A percentile compares a stretch with the other conserved stretches of the same genome.
These are phyloP conservation scores for Phymorhynchus buccinoides DNA, from an alignment of 1,140 invertebrate species.

Conservation along the genomic window DNA sequence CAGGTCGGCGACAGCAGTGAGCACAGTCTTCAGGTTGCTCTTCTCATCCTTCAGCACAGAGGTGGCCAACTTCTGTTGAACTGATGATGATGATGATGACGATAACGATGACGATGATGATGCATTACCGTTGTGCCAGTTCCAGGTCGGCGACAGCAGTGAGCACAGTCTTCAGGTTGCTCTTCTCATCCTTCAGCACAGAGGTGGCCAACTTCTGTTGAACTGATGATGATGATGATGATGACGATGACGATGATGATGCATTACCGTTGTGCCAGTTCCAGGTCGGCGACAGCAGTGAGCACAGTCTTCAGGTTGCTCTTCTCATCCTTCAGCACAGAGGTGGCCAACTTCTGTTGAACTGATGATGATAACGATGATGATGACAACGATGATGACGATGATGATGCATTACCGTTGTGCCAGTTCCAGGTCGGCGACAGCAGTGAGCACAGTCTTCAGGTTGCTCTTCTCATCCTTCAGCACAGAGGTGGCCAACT, in stretches of 20 bases:
- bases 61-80: slow-evolving; percentile 91
- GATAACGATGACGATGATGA: too few species aligned
- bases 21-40: slow-evolving; percentile 88
- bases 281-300: slow-evolving; percentile 93
- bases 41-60: slow-evolving; percentile 95
- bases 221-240: too few species aligned
- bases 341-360: slow-evolving; percentile 90
- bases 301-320: slow-evolving; percentile 90
- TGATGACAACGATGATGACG: too few species aligned
- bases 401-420: too few species aligned
- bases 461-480: slow-evolving; percentile 95
- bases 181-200: slow-evolving; percentile 95
- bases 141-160: slow-evolving; percentile 95
- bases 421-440: slow-evolving; percentile 93
- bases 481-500: slow-evolving; percentile 90
- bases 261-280: slow-evolving; percentile 93
- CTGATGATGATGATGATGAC: too few species aligned
- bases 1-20: slow-evolving; percentile 94
- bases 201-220: slow-evolving; percentile 91
- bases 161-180: slow-evolving; percentile 88
- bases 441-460: slow-evolving; percentile 89
- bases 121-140: too few species aligned
- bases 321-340: slow-evolving; percentile 95
- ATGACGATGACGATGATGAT: too few species aligned
- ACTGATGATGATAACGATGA: too few species aligned